Evolutionary conservation across 2,888 invertebrate species (phyloP), one percentile per base, ranked within the genome.

Genomic region (Bursaphelenchus okinawaensis): DNA sequence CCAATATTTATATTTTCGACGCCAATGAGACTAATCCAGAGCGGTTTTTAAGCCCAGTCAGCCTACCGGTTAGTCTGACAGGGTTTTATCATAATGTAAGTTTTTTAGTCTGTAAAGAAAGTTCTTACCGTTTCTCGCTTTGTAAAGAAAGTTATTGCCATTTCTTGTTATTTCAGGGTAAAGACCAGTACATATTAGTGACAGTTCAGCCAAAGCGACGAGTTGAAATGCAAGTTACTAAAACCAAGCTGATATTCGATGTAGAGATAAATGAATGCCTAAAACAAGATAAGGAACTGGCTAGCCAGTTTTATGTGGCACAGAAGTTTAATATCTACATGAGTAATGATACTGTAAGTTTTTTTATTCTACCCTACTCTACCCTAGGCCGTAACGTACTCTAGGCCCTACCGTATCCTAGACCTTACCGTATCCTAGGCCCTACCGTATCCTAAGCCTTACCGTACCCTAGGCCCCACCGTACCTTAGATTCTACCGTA

Each of bases 71-170:
- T 24, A 27, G 60, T n/a, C 22, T 59, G 1, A 40, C 40, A 24
- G 60, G 60, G 9, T 59, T 59, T 24, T 40, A 16, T 8, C 9
- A 23, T 22, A 29, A 29, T 16, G 60, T 59, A 20, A 26, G 60
- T 24, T n/a, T n/a, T n/a, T n/a, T n/a, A n/a, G n/a, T n/a, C n/a
- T n/a, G n/a, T n/a, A n/a, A n/a, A n/a, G n/a, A n/a, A n/a, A n/a
- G n/a, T n/a, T n/a, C n/a, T n/a, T n/a, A n/a, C n/a, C n/a, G n/a
- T n/a, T n/a, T n/a, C n/a, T n/a, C n/a, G n/a, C n/a, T n/a, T n/a
- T n/a, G n/a, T n/a, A n/a, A n/a, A n/a, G n/a, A n/a, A n/a, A n/a
- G n/a, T n/a, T n/a, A n/a, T n/a, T n/a, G n/a, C n/a, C n/a, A n/a
- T n/a, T n/a, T n/a, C n/a, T n/a, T n/a, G n/a, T n/a, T n/a, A n/a